A percentile compares a stretch with the other conserved stretches of the same genome.
Evolutionary conservation across 2,113 vertebrate genomes (phyloP).

Genomic region (Saimiri boliviensis): DNA sequence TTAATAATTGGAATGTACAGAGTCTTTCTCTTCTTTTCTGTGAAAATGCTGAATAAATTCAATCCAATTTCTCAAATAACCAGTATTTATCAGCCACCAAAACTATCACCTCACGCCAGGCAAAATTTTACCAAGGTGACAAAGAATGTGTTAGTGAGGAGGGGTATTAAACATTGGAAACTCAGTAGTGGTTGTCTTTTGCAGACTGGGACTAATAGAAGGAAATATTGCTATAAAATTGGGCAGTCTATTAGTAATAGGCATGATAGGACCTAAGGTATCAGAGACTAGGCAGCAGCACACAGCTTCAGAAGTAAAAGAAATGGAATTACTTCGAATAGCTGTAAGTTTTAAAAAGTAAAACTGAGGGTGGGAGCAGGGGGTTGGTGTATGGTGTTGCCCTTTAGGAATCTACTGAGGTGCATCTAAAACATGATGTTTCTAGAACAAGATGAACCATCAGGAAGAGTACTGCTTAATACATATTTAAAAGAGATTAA

Average conservation of each 20-base stretch:
- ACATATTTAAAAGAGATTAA: not conserved
- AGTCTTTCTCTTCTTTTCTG: not conserved
- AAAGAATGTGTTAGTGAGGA: not conserved
- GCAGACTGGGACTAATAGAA: not conserved
- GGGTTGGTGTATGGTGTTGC: rapidly evolving
- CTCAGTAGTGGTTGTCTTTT: not conserved
- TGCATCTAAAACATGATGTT: not conserved
- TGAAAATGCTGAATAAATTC: conserved; percentile 33
- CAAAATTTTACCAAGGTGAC: not conserved
- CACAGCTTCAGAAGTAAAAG: not conserved
- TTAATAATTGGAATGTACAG: conserved; percentile 53
- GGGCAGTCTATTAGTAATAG: not conserved
- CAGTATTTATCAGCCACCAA: not conserved
- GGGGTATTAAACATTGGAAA: not conserved
- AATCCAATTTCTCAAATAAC: conserved; percentile 7
- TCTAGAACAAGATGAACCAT: not conserved
- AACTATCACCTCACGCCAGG: not conserved
- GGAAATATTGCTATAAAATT: not conserved
- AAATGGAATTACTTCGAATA: not conserved
- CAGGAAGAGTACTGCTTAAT: not conserved
- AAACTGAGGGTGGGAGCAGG: not conserved
- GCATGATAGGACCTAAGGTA: too few relatives aligned
- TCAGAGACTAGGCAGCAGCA: not conserved
- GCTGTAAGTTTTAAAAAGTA: not conserved
- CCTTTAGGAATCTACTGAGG: not conserved